Evolutionary conservation across 2,113 vertebrate genomes (phyloP), one percentile per base, ranked within the genome.

Genomic region (Periophthalmus modestus): DNA sequence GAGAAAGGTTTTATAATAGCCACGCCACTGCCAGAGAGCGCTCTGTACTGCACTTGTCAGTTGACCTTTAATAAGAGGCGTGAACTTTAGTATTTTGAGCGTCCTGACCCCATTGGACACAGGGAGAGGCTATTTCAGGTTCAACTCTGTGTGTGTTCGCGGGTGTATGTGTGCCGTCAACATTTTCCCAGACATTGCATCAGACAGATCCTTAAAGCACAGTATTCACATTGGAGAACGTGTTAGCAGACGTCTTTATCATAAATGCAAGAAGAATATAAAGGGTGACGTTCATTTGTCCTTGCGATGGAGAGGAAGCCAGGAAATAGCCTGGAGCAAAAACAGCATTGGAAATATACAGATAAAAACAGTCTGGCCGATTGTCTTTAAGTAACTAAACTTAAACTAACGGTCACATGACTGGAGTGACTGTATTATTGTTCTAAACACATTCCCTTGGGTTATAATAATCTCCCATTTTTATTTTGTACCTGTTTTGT

Each of bases 11-110:
- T 34, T 18, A 14, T 62, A 34, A 62, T 12, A 34, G 59, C 59
- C 14, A 15, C 52, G 14, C 21, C 24, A 14, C 15, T 13, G 48
- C 47, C 47, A 43, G 34, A 28, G 55, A 78, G 33, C n/a, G 66
- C 78, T 47, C 16, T 43, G 19, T 66, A 50, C 23, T 33, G 63
- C 13, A 11, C 57, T 71, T 77, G 57, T 73, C 75, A 73, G 48
- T 72, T 85, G 85, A 85, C 88, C 82, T 87, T 84, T 70, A 74
- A 75, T 69, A 75, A 77, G 73, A 39, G 12, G 61, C 57, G 77
- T 68, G 72, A 69, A 78, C 76, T 73, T 47, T 59, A 63, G 70
- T 83, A 88, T 90, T 84, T 85, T 55, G 16, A 57, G 78, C 66
- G 34, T 68, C 47, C 62, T 88, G 88, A 85, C 75, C 73, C 71